Percentiles rank a stretch among this genome's conserved stretches.
Conservation (phyloP, 1,140 invertebrate genomes). For the Steinernema khuongi region DNA sequence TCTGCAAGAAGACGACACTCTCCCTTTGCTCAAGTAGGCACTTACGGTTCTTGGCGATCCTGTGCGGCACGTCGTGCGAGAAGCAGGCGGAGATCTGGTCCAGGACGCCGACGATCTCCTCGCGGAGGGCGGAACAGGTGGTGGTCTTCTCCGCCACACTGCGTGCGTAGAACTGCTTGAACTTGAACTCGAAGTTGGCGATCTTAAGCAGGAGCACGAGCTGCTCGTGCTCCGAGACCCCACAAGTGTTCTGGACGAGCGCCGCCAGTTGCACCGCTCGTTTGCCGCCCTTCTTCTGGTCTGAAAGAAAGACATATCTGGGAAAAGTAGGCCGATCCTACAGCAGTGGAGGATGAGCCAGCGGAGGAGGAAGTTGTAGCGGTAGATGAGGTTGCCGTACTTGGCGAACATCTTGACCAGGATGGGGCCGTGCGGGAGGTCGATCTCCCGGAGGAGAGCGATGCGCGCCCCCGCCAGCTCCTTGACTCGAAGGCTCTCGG, state of each 20-base stretch:
- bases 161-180: not conserved
- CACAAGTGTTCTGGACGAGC: not conserved
- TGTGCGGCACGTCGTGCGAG: not conserved
- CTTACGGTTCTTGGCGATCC: not conserved
- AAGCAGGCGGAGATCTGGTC: not conserved
- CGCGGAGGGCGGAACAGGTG: not conserved
- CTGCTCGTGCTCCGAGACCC: not conserved
- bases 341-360: not conserved
- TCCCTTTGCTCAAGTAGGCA: not conserved
- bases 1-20: not conserved
- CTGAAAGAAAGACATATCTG: not conserved
- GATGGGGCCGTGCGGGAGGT: conserved; percentile 3
- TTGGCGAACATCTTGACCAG: not conserved
- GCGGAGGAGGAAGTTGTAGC: not conserved
- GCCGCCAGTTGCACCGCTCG: not conserved
- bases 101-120: not conserved
- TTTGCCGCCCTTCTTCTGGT: conserved; percentile 1
- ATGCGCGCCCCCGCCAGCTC: not conserved
- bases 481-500: not conserved
- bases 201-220: not conserved
- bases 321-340: not conserved
- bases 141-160: not conserved
- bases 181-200: conserved; percentile 7
- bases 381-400: conserved; percentile 1
- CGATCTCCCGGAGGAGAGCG: not conserved